These are phyloP conservation scores for Pinctada fucata DNA, from an alignment of 2,888 invertebrate genomes.

Conservation along the genomic window DNA sequence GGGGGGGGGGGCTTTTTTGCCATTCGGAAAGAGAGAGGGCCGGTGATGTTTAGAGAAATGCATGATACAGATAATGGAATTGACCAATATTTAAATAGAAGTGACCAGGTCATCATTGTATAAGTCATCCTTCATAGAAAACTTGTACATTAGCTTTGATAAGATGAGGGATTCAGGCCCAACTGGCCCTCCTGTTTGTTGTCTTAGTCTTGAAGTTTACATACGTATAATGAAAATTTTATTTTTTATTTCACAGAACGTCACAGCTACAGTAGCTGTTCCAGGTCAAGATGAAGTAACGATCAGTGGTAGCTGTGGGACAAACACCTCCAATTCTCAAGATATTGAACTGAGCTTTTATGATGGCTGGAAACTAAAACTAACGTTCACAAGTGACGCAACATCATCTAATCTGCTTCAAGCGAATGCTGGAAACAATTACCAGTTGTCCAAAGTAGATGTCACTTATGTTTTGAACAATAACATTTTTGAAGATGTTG, in stretches of 20 bases:
- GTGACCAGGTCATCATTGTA: too few relatives aligned
- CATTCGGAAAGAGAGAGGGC: too few relatives aligned
- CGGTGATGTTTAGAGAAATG: too few relatives aligned
- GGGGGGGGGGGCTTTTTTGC: too few relatives aligned
- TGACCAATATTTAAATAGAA: too few relatives aligned
- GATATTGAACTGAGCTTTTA: constrained; percentile 34
- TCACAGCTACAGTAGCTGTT: constrained; percentile 19
- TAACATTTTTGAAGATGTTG: constrained; percentile 31
- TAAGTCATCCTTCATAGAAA: too few relatives aligned
- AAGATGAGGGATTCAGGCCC: too few relatives aligned
- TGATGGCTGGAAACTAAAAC: constrained; percentile 16
- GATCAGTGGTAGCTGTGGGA: constrained; percentile 25
- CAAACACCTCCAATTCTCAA: constrained; percentile 24
- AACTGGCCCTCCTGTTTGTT: too few relatives aligned
- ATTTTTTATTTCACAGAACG: constrained; percentile 17
- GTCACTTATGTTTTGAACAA: constrained; percentile 31
- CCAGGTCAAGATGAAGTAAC: neutral
- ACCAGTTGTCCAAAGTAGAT: constrained; percentile 31
- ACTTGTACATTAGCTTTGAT: too few relatives aligned
- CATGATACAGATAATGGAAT: too few relatives aligned
- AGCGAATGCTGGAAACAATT: constrained; percentile 3
- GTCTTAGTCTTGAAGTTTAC: too few relatives aligned
- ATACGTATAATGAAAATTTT: neutral
- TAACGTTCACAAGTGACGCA: constrained; percentile 22
- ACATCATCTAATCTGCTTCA: neutral